Base-by-base conservation (phyloP, 30 jellyfish, hydroid and myxozoan species). In the Phacellophora camtschatica region DNA sequence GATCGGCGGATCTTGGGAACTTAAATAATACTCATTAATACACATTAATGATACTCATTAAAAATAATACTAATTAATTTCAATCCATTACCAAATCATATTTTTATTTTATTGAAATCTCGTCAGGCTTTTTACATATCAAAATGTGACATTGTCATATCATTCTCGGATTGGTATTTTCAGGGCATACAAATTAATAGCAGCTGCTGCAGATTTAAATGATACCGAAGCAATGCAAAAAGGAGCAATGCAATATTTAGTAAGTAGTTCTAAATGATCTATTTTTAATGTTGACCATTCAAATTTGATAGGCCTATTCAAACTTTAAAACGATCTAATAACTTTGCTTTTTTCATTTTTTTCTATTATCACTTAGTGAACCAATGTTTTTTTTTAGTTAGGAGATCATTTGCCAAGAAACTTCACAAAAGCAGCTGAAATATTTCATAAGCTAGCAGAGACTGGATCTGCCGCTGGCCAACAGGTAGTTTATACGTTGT, bases 381-480 rank as follows among this genome's bases (percentile, higher is more conserved):
- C n/a, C n/a, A n/a, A n/a, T n/a, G n/a, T 31, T 19, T 72, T 28
- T 18, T 49, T 73, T 16, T 51, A 92, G 98, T 50, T 79, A 31
- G 99, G 96, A 6, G 97, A 93, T 42, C 50, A 55, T 42, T 37
- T 93, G 29, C 90, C 86, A 36, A 56, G 91, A 45, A 86, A 93
- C 39, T n/a, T 81, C 16, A 72, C 92, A 2, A 93, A 86, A 77
- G 88, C 97, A 48, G 72, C 31, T 9, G 97, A 93, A 48, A 55
- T 79, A 31, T 93, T 80, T 42, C 83, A 73, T 25, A 66, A 79
- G 32, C 90, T 93, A 11, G 82, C 97, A 4, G 90, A 71, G 41
- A 74, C 71, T 41, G 99, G 99, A 3, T 31, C 73, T 13, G 89
- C 97, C 11, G 83, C 55, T 56, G 99, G 99, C 1, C 99, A 93